Percentiles rank a stretch among this genome's conserved stretches.
phyloP scores from a whole-genome alignment of 1,140 invertebrate genomes.

The Trachelipus rathkii region DNA sequence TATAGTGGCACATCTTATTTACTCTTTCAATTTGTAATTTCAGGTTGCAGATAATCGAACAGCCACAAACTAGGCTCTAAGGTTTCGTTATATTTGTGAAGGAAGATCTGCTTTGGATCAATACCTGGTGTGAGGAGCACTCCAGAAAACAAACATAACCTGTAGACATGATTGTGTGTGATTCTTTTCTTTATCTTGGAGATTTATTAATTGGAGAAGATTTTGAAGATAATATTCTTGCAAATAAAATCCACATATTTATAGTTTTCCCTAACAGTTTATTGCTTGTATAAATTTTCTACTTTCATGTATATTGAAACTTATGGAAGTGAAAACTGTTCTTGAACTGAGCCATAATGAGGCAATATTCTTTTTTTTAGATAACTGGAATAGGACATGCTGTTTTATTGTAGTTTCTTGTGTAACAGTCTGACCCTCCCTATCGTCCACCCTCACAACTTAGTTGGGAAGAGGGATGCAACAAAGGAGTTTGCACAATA shows the following conservation, averaged over 20 bases:
- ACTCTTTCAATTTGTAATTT: conserved; percentile 44
- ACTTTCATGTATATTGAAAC: too few species aligned
- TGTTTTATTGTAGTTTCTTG: conserved; percentile 88
- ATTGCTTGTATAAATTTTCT: too few species aligned
- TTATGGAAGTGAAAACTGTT: too few species aligned
- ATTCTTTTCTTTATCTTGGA: too few species aligned
- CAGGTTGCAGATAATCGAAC: conserved; percentile 81
- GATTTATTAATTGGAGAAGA: too few species aligned
- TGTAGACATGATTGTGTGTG: conserved; percentile 61
- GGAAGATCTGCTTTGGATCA: conserved; percentile 90
- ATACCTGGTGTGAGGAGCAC: conserved; percentile 86
- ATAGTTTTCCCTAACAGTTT: too few species aligned
- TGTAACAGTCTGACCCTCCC: conserved; percentile 84
- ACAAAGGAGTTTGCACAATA: conserved; percentile 84
- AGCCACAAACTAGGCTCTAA: conserved; percentile 82
- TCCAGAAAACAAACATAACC: conserved; percentile 86
- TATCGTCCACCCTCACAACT: conserved; percentile 88
- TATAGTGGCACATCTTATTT: too few species aligned
- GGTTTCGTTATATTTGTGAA: conserved; percentile 93
- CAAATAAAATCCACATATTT: too few species aligned
- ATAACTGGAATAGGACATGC: conserved; percentile 73
- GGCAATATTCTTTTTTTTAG: conserved; percentile 55
- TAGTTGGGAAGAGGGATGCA: conserved; percentile 91
- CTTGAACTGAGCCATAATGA: too few species aligned
- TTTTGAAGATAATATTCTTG: too few species aligned